A percentile compares a stretch with the other conserved stretches of the same genome.
phyloP scores from a whole-genome alignment of 1,140 invertebrate species.

The Wiebesia pumilae region DNA sequence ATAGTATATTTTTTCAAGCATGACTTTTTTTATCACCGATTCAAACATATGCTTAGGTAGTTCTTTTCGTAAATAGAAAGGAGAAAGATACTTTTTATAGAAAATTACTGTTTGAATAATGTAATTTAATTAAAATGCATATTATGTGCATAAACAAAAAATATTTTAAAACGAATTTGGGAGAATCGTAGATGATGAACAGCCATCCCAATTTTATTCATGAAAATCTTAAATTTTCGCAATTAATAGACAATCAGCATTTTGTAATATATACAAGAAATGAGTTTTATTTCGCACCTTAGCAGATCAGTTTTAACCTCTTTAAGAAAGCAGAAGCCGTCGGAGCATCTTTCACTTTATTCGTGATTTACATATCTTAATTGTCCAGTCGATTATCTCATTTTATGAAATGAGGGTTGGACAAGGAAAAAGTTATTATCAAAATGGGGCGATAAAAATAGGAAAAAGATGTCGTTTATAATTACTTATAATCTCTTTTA shows the following conservation, averaged over 20 bases:
- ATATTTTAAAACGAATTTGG: conserved; percentile 27
- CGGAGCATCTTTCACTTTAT: conserved; percentile 57
- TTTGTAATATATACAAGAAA: not conserved
- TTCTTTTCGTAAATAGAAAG: not conserved
- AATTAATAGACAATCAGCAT: conserved; percentile 33
- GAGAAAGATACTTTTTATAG: conserved; percentile 14
- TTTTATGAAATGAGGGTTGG: conserved; percentile 56
- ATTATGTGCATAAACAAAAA: not conserved
- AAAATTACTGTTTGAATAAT: not conserved
- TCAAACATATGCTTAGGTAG: not conserved
- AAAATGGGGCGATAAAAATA: conserved; percentile 28
- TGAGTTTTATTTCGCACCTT: conserved; percentile 53
- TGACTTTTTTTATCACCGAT: conserved; percentile 24
- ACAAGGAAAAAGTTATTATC: conserved; percentile 39
- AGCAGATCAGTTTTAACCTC: conserved; percentile 54
- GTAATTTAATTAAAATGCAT: too few relatives aligned
- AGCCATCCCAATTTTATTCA: not conserved
- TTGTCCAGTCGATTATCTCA: conserved; percentile 60
- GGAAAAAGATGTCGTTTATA: conserved; percentile 7
- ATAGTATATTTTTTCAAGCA: conserved; percentile 43
- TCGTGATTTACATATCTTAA: conserved; percentile 61
- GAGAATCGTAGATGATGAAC: conserved; percentile 3
- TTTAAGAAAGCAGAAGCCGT: conserved; percentile 46
- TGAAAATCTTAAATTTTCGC: not conserved
- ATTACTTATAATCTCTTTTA: not conserved